Base-by-base conservation (phyloP, 1,140 invertebrate species). In the Cyclina sinensis region DNA sequence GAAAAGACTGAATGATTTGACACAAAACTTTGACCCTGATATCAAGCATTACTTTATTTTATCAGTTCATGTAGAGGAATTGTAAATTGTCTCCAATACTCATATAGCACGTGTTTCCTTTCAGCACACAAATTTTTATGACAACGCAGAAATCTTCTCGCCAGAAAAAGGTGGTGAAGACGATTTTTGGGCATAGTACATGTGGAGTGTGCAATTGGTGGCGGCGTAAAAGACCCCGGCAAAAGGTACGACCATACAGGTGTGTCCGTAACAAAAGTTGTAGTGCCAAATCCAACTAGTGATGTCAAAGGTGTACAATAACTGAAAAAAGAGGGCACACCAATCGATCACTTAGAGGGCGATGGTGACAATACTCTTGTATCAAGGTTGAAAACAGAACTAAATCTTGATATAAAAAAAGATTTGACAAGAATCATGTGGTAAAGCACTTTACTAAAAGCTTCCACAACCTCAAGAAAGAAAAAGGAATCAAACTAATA, bases 361-460 rank as follows among this genome's bases (percentile, higher is more conserved):
- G 86, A 88, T 88, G 86, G 86, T n/a, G 86, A 88, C 68, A 88
- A 68, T 37, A 88, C 86, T 7, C 27, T 88, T 11, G 73, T 88
- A 35, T 12, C 86, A 7, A 5, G 86, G 48, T 18, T 88, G 37
- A 79, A 54, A 32, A 80, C 32, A 27, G 54, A 88, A 9, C 46
- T 30, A 5, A 24, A 43, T 24, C 11, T 82, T 1, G 37, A 9
- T 24, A 5, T 82, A 57, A 88, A 88, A 57, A 88, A 88, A 57
- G 78, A 37, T 82, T 88, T 88, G 86, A 88, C 39, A 48, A 39
- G 73, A 88, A 88, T 35, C 86, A 88, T 57, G 39, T 88, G 18
- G 78, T 88, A 30, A 88, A 88, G 57, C 81, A 88, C 62, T 27
- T 88, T 73, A 78, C 59, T n/a, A 88, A 88, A 82, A 18, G 51